Evolutionary conservation across 2,113 vertebrate genomes (phyloP), one percentile per base, ranked within the genome.

Genomic region (Tupaia chinensis): DNA sequence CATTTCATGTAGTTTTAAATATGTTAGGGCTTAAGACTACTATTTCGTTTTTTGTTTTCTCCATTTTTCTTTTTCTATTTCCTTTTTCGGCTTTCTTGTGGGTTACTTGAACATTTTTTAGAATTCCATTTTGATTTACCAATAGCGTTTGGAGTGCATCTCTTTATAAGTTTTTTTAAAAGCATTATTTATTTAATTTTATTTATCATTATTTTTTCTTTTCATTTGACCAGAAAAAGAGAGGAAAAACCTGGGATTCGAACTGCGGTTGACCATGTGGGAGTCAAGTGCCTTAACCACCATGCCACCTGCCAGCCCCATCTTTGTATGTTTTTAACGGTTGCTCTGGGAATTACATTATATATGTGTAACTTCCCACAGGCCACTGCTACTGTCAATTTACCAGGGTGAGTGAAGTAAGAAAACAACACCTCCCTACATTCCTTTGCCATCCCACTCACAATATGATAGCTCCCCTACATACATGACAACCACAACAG

Each of bases 291-390:
- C 44, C 44, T 44, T 44, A 44, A 44, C 44, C 44, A 44, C 44
- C 44, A 44, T 44, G 44, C 44, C 44, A 44, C 44, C 44, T 44
- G 44, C 44, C 44, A 44, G 44, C 44, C 44, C 44, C 44, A 44
- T 44, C 44, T 44, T 44, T 44, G 44, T 7, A 16, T 7, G 3
- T 5, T 27, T 65, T 53, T 7, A 17, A 0, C 5, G 32, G 8
- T 20, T 63, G 15, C 25, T 66, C 17, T 17, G 15, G 19, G 9
- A 22, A 6, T 16, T 1, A 22, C n/a, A 3, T 44, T 4, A 0
- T 16, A 17, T 0, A 11, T 16, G 29, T 13, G 1, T 2, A 15
- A 11, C 13, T 15, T 1, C 29, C 29, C 22, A 1, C 9, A 58
- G 81, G 68, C 68, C 53, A 1, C 53, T 14, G 1, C 27, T 11